Evolutionary conservation across 37 sponge, comb jelly and placozoan genomes (phyloP), one percentile per base, ranked within the genome.

Genomic region (Halichondria panicea): DNA sequence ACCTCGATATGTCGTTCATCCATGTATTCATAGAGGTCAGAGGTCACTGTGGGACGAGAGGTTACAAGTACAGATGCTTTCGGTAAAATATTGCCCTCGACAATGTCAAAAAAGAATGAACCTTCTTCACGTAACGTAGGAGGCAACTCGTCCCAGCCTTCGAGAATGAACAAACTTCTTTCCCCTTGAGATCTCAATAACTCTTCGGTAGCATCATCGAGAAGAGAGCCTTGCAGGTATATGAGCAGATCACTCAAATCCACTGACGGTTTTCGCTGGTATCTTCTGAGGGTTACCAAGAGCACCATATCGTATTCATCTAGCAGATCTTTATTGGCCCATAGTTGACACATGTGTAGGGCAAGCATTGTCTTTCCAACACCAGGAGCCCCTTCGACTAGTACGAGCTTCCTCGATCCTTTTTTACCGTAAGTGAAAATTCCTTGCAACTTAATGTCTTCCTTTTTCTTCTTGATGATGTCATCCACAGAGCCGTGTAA

Each of bases 101-200:
- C 68, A 34, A 79, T 30, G 15, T 79, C 70, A 40, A 43, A 43
- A 44, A 79, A 79, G 60, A 67, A 58, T 13, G 79, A 34, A 1
- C 40, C 5, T 13, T 67, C 45, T 18, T 56, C 4, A 43, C 79
- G 30, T 1, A 67, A 44, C 9, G 25, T 13, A 2, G 69, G 70
- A 27, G 79, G 44, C 3, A 79, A 60, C 70, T 79, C 79, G 43
- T 79, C 79, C 69, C 70, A 79, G 15, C 79, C 79, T 58, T 79
- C 79, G 13, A 79, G 35, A 18, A 79, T 68, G 31, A 79, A 11
- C 45, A 79, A 24, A 1, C 32, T 39, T 42, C 42, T 67, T 18
- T 39, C 44, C 13, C 61, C 60, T 0, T 46, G 34, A 41, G 50
- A 38, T 19, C 34, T 41, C 0, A 77, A 7, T 22, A 77, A 40